These are phyloP conservation scores for Athripsodes cinereus DNA, from an alignment of 2,888 invertebrate genomes.

Conservation along the genomic window DNA sequence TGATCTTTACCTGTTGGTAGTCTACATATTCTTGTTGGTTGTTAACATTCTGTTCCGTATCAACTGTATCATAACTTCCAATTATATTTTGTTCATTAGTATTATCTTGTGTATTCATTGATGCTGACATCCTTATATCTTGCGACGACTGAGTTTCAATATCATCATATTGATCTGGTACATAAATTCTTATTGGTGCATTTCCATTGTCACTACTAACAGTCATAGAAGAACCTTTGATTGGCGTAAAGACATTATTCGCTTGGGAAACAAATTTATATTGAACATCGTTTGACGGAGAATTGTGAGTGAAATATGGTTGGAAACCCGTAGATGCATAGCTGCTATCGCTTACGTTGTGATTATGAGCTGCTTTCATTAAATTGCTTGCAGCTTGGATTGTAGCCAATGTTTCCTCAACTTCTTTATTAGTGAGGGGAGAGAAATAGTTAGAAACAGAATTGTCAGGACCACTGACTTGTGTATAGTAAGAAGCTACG, in stretches of 20 bases:
- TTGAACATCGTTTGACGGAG: constrained; percentile 33
- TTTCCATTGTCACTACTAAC: constrained; percentile 42
- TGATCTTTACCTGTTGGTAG: constrained; percentile 27
- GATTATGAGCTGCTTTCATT: not conserved
- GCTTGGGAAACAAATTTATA: constrained; percentile 34
- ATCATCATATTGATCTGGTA: constrained; percentile 35
- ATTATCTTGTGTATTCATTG: constrained; percentile 21
- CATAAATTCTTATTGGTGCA: constrained; percentile 52
- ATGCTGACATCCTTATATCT: constrained; percentile 23
- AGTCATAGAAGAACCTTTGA: constrained; percentile 38
- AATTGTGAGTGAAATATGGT: constrained; percentile 35
- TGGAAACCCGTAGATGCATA: constrained; percentile 32
- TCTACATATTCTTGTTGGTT: constrained; percentile 30
- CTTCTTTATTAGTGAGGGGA: constrained; percentile 56
- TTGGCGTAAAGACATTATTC: constrained; percentile 35
- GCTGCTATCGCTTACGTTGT: not conserved
- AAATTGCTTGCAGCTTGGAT: not conserved
- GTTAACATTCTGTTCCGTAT: constrained; percentile 4
- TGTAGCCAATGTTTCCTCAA: constrained; percentile 54
- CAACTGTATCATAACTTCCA: constrained; percentile 15
- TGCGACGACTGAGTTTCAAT: constrained; percentile 28
- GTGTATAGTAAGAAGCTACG: constrained; percentile 44
- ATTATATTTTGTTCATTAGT: constrained; percentile 12
- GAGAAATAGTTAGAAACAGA: constrained; percentile 48
- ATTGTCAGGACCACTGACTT: constrained; percentile 42